Conservation (phyloP, 92 coral and sea anemone genomes). For the Pocillopora meandrina region DNA sequence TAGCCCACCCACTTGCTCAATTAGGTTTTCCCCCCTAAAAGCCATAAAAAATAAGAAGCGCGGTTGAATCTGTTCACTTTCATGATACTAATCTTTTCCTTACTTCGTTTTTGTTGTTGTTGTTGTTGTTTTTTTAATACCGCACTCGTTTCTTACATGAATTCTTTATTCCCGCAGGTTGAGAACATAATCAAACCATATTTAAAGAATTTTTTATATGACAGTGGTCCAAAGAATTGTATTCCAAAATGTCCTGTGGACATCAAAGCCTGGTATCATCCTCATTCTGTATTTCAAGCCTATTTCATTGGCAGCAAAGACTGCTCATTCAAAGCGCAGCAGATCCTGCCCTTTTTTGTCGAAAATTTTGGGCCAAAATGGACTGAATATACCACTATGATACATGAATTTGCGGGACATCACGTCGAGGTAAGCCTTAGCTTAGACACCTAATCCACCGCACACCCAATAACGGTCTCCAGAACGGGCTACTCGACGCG, state of each 20-base stretch:
- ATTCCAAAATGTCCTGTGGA: slow-evolving; percentile 55
- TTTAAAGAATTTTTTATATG: slow-evolving; percentile 59
- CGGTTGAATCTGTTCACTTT: too few species aligned
- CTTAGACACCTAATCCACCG: not conserved
- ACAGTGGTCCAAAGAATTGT: slow-evolving; percentile 68
- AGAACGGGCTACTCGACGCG: too few species aligned
- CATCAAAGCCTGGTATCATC: slow-evolving; percentile 52
- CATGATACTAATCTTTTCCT: too few species aligned
- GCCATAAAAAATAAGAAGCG: too few species aligned
- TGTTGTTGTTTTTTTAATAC: too few species aligned
- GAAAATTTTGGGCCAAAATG: slow-evolving; percentile 86
- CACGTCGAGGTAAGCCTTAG: slow-evolving; percentile 73
- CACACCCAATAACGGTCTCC: too few species aligned
- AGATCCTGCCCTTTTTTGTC: slow-evolving; percentile 76
- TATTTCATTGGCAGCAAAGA: slow-evolving; percentile 34
- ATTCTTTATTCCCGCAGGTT: slow-evolving; percentile 22
- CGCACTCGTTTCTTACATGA: not conserved
- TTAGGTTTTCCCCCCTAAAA: too few species aligned
- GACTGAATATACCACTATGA: slow-evolving; percentile 78
- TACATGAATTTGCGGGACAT: slow-evolving; percentile 93
- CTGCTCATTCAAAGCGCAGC: slow-evolving; percentile 20
- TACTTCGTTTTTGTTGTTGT: too few species aligned
- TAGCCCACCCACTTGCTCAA: too few species aligned
- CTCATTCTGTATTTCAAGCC: slow-evolving; percentile 49
- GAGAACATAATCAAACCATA: slow-evolving; percentile 30